Evolutionary conservation across 2,888 invertebrate species (phyloP).

Genomic region (Amphiduros pacificus): DNA sequence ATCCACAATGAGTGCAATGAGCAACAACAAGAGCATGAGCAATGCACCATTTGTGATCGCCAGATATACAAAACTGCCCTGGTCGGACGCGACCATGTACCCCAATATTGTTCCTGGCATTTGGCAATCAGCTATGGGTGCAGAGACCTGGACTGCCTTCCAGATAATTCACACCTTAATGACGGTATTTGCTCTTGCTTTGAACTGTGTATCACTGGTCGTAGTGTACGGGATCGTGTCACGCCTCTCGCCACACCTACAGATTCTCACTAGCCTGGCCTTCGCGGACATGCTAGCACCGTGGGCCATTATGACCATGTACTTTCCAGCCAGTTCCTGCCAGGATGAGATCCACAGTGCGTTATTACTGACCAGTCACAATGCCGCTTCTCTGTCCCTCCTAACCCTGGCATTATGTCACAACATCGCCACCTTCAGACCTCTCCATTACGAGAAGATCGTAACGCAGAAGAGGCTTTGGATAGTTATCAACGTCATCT

Average conservation of each 20-base stretch:
- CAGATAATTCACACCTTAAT: constrained; percentile 23
- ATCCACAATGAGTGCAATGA: no score
- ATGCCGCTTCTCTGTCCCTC: constrained; percentile 25
- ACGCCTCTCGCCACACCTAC: constrained; percentile 26
- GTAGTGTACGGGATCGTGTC: constrained; percentile 31
- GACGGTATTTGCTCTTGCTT: constrained; percentile 20
- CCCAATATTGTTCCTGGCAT: no score
- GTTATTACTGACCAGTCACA: constrained; percentile 26
- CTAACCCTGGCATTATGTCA: constrained; percentile 20
- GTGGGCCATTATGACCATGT: constrained; percentile 30
- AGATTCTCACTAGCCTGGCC: constrained; percentile 27
- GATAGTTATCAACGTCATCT: constrained; percentile 23
- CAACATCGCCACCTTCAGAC: constrained; percentile 28
- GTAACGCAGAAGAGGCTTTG: constrained; percentile 21
- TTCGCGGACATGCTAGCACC: constrained; percentile 30
- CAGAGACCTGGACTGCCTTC: constrained; percentile 15
- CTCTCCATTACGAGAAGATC: constrained; percentile 29
- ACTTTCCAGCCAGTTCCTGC: constrained; percentile 28
- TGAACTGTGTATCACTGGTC: constrained; percentile 24
- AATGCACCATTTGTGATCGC: no score
- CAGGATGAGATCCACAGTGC: constrained; percentile 30
- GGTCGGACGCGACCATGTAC: no score
- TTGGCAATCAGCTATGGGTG: neutral
- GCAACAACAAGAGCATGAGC: no score
- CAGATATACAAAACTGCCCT: no score